phyloP scores from a whole-genome alignment of 2,797 vertebrate genomes.

The Tiaroga cobitis region DNA sequence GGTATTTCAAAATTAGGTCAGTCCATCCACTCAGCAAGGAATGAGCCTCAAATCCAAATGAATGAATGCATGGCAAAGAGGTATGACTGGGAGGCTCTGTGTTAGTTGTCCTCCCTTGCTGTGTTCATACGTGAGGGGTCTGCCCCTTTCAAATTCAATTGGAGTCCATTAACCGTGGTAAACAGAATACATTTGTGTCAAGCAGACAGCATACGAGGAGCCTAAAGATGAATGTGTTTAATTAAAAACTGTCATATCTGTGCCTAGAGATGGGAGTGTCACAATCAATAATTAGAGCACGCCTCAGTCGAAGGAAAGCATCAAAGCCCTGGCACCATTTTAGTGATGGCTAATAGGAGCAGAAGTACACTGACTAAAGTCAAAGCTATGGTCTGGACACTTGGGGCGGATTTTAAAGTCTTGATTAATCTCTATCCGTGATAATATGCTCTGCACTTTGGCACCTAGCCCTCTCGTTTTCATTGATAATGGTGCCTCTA shows the following conservation, averaged over 20 bases:
- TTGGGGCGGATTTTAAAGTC: constrained; percentile 23
- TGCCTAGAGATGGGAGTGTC: constrained; percentile 75
- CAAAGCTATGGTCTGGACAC: constrained; percentile 34
- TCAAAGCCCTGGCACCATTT: constrained; percentile 20
- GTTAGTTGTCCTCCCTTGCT: not conserved
- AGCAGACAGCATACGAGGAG: constrained; percentile 63
- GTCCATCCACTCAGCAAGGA: constrained; percentile 24
- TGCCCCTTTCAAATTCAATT: constrained; percentile 52
- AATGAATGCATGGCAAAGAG: constrained; percentile 20
- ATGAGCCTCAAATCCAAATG: constrained; percentile 19
- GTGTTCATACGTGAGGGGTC: constrained; percentile 25
- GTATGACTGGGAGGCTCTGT: not conserved
- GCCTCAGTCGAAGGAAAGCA: constrained; percentile 42
- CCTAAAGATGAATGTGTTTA: constrained; percentile 82
- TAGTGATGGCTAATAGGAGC: constrained; percentile 38
- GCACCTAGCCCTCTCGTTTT: constrained; percentile 21
- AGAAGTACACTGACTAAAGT: constrained; percentile 16
- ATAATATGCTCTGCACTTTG: constrained; percentile 14
- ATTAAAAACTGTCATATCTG: constrained; percentile 85
- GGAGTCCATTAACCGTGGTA: constrained; percentile 74
- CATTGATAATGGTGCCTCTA: constrained; percentile 29
- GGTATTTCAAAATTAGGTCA: constrained; percentile 36
- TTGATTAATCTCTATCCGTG: constrained; percentile 28
- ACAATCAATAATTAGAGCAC: constrained; percentile 74
- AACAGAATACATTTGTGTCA: constrained; percentile 81